phyloP scores from a whole-genome alignment of 2,797 vertebrate species.

The Fratercula arctica region DNA sequence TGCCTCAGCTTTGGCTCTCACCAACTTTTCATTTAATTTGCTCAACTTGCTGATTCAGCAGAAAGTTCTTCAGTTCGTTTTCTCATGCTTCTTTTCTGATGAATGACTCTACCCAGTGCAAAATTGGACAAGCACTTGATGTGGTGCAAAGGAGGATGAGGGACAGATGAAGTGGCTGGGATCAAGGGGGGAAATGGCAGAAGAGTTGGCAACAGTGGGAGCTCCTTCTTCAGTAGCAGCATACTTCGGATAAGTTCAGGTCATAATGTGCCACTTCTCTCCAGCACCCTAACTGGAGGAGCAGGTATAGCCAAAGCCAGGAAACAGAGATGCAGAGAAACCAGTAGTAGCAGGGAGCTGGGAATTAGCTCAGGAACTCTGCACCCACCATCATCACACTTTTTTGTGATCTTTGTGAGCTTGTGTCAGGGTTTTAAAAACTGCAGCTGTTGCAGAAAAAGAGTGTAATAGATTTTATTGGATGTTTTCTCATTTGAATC shows the following conservation, averaged over 20 bases:
- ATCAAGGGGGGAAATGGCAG: not conserved
- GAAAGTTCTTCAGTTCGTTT: not conserved
- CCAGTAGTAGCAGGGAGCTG: not conserved
- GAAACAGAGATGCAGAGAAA: not conserved
- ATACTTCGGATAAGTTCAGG: fast-evolving
- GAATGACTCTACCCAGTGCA: not conserved
- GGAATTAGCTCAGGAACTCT: not conserved
- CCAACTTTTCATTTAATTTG: not conserved
- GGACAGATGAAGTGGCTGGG: not conserved
- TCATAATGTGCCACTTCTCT: not conserved
- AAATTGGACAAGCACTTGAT: not conserved
- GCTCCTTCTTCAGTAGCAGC: not conserved
- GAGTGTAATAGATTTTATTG: not conserved
- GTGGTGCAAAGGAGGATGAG: not conserved
- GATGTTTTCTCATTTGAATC: not conserved
- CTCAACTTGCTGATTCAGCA: not conserved
- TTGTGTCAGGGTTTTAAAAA: not conserved
- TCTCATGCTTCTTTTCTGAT: not conserved
- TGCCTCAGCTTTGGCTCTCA: not conserved
- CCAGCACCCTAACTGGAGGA: not conserved
- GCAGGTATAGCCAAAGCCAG: not conserved
- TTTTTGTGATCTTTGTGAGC: not conserved
- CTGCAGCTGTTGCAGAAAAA: not conserved
- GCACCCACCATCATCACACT: fast-evolving
- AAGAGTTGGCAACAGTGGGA: not conserved